These are phyloP conservation scores for Chrysemys picta DNA, from an alignment of 2,113 vertebrate genomes.

Conservation along the genomic window DNA sequence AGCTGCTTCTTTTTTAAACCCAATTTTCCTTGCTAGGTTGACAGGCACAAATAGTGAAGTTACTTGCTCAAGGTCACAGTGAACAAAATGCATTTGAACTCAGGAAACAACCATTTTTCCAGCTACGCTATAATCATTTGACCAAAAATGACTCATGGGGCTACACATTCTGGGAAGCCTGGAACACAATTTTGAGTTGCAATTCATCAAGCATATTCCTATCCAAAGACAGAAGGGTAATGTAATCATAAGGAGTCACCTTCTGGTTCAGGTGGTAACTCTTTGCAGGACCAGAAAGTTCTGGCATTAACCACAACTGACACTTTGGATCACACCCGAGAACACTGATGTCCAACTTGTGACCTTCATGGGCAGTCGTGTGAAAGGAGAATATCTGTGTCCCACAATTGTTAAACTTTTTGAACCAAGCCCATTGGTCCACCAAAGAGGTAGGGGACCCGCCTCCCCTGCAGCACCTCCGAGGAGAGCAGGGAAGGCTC, in stretches of 20 bases:
- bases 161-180: neutral
- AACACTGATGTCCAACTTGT: neutral
- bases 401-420: neutral
- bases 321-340: neutral
- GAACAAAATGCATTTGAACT: neutral
- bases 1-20: neutral
- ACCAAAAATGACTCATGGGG: neutral
- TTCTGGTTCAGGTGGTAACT: neutral
- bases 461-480: neutral
- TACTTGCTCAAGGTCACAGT: neutral
- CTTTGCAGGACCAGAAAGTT: neutral
- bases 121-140: accelerated
- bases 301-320: neutral
- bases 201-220: neutral
- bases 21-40: neutral
- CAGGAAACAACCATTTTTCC: neutral
- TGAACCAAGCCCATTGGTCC: neutral
- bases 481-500: no score
- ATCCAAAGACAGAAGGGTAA: neutral
- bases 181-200: neutral
- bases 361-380: neutral
- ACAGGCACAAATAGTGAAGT: neutral
- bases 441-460: neutral
- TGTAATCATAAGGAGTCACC: accelerated
- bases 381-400: neutral